Conservation (phyloP, 2,888 invertebrate species). For the Onthophagus sagittarius region DNA sequence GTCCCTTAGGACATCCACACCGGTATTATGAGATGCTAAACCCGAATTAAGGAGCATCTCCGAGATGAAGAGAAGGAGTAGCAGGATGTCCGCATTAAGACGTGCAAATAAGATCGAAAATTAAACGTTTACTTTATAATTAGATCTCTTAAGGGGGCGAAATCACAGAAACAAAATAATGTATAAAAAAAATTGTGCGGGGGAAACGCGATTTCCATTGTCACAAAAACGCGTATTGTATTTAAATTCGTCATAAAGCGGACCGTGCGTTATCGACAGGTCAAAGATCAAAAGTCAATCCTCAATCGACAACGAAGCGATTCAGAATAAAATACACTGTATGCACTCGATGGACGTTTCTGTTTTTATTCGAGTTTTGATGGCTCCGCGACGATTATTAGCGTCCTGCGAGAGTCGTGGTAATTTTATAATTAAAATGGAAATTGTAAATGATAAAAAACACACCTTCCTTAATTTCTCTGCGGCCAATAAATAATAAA, state of each 20-base stretch:
- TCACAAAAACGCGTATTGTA: neutral
- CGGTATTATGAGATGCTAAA: constrained; percentile 30
- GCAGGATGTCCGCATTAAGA: constrained; percentile 15
- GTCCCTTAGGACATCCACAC: constrained; percentile 34
- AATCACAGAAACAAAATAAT: neutral
- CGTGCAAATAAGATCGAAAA: constrained; percentile 16
- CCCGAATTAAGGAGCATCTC: constrained; percentile 10
- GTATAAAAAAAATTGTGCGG: neutral
- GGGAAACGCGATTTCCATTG: neutral
- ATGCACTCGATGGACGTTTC: neutral
- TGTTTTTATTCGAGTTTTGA: constrained; percentile 2
- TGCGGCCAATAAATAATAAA: constrained; percentile 5
- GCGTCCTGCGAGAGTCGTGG: constrained; percentile 1
- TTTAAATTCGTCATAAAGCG: neutral
- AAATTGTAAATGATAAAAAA: constrained; percentile 33
- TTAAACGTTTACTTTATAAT: constrained; percentile 9
- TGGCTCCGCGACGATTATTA: neutral
- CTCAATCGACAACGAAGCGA: neutral
- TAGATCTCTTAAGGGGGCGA: neutral
- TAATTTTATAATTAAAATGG: constrained; percentile 35
- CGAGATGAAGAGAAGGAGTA: neutral
- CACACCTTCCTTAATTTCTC: constrained; percentile 24
- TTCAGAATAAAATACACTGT: neutral
- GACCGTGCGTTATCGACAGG: neutral
- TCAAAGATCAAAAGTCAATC: neutral